These are phyloP conservation scores for Stomorhina lunata DNA, from an alignment of 2,888 invertebrate genomes.

Conservation along the genomic window DNA sequence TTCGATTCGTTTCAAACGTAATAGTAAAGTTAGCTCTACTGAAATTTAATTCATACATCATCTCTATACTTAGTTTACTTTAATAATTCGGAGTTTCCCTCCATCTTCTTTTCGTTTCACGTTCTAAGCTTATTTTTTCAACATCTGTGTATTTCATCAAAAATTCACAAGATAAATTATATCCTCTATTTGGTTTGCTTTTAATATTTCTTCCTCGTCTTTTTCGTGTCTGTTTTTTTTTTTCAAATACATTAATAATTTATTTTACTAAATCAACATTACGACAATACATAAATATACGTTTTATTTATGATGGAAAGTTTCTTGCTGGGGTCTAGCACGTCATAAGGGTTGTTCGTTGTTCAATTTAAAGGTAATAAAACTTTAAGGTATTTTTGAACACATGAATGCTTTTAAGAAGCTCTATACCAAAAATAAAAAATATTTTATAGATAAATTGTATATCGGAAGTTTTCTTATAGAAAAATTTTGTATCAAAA, in stretches of 20 bases:
- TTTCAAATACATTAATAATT: constrained; percentile 56
- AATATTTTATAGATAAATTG: too few relatives aligned
- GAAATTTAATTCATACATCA: too few relatives aligned
- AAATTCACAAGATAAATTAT: constrained; percentile 62
- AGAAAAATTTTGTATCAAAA: too few relatives aligned
- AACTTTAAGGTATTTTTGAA: too few relatives aligned
- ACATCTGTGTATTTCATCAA: constrained; percentile 55
- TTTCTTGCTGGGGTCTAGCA: neutral
- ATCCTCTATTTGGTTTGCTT: neutral
- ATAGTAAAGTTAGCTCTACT: too few relatives aligned
- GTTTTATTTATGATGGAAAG: neutral
- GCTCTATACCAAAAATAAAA: too few relatives aligned
- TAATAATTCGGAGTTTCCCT: neutral
- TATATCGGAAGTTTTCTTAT: too few relatives aligned
- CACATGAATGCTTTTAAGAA: too few relatives aligned
- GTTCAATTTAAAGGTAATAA: neutral
- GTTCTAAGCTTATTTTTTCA: neutral
- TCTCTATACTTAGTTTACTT: too few relatives aligned
- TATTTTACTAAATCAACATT: constrained; percentile 45
- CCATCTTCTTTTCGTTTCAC: neutral
- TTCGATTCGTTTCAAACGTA: neutral
- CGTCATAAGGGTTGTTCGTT: neutral
- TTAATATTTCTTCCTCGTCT: constrained; percentile 10
- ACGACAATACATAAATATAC: neutral
- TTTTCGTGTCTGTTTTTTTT: constrained; percentile 49